These are phyloP conservation scores for Actias luna DNA, from an alignment of 2,888 invertebrate genomes.

Conservation along the genomic window DNA sequence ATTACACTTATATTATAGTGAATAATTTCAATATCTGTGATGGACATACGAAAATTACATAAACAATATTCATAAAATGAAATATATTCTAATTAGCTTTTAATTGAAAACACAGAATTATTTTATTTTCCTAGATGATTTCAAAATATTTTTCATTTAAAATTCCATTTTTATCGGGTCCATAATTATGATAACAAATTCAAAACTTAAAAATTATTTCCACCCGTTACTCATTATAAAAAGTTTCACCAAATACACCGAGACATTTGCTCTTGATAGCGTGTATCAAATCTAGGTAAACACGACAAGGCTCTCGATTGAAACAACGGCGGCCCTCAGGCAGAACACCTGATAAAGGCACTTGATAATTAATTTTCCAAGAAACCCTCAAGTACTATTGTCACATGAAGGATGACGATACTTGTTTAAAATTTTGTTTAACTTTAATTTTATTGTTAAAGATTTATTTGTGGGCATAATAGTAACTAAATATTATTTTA, in stretches of 20 bases:
- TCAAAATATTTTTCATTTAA: no score
- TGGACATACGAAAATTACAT: no score
- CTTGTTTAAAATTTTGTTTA: conserved; percentile 14
- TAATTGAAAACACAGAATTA: no score
- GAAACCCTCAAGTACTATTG: conserved; percentile 48
- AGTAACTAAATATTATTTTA: not conserved
- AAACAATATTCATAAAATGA: no score
- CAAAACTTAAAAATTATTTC: not conserved
- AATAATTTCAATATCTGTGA: no score
- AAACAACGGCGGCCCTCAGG: conserved; percentile 47
- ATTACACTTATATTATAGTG: no score
- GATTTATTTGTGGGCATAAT: not conserved
- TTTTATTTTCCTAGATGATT: no score
- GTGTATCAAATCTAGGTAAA: conserved; percentile 47
- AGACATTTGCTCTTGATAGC: conserved; percentile 42
- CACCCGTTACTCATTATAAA: not conserved
- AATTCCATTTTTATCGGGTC: no score
- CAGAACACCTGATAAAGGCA: conserved; percentile 62
- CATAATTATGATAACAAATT: no score
- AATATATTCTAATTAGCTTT: no score
- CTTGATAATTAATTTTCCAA: conserved; percentile 69
- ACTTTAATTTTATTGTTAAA: not conserved
- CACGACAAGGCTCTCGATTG: conserved; percentile 42
- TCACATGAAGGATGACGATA: conserved; percentile 34
- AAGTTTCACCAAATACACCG: conserved; percentile 12